These are phyloP conservation scores for Gouania willdenowi DNA, from an alignment of 2,797 vertebrate genomes.

Conservation along the genomic window DNA sequence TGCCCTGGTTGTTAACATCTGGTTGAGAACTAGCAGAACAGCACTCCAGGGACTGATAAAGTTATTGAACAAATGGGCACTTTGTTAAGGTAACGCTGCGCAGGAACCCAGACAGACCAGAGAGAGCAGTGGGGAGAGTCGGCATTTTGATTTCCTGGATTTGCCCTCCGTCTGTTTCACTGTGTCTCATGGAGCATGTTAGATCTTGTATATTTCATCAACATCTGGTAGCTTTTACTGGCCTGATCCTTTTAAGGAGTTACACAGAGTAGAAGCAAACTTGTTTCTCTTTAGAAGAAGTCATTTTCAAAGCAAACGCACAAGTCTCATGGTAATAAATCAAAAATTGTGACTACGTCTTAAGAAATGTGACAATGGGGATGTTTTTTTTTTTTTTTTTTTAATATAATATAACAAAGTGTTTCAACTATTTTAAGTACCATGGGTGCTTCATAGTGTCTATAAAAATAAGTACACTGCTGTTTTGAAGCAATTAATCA, in stretches of 20 bases:
- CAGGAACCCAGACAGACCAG: conserved; percentile 50
- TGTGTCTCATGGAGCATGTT: conserved; percentile 50
- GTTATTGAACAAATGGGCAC: conserved; percentile 47
- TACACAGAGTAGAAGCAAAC: conserved; percentile 38
- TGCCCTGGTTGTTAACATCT: conserved; percentile 41
- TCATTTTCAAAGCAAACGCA: conserved; percentile 14
- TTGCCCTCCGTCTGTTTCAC: conserved; percentile 45
- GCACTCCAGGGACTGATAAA: conserved; percentile 32
- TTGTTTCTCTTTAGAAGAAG: conserved; percentile 15
- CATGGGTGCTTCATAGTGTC: not conserved
- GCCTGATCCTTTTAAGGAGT: conserved; percentile 49
- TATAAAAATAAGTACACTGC: conserved; percentile 1
- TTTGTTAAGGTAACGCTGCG: conserved; percentile 48
- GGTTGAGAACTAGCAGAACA: conserved; percentile 29
- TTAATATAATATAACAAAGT: too few relatives aligned
- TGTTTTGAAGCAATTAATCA: conserved; percentile 8
- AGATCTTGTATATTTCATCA: conserved; percentile 63
- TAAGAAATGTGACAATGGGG: conserved; percentile 5
- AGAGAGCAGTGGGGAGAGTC: conserved; percentile 42
- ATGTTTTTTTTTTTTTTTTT: not conserved
- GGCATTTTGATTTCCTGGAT: conserved; percentile 65
- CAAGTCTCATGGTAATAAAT: conserved; percentile 6
- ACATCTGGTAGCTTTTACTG: conserved; percentile 72
- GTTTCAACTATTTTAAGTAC: not conserved
- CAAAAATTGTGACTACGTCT: conserved; percentile 1